Base-by-base conservation (phyloP, 2,888 invertebrate genomes). In the Zootermopsis nevadensis region DNA sequence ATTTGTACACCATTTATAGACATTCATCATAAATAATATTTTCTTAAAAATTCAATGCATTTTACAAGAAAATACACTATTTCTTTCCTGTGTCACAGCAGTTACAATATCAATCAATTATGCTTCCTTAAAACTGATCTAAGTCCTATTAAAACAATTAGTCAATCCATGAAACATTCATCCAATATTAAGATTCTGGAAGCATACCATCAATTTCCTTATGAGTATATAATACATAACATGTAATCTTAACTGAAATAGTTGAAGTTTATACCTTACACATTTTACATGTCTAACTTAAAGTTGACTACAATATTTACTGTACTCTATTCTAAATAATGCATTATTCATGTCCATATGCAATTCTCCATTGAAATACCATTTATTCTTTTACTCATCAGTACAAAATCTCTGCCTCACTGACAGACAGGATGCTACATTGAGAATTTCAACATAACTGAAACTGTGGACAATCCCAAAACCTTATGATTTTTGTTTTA, bases 1-100 rank as follows among this genome's bases (percentile, higher is more conserved):
- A 60, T 60, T 27, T 60, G 60, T 60, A 27, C 60, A n/a, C 12
- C 27, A 60, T 7, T 15, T n/a, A 60, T 6, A 60, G 27, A n/a
- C 60, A 12, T 60, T 27, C 27, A 60, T 60, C 60, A 60, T 60
- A 60, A 60, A 60, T 60, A 60, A 4, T 60, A n/a, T 60, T 60
- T 60, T 12, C 12, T 27, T 60, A 8, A 60, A 60, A 27, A 60
- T 60, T 60, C 2, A 60, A 60, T 27, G 8, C 60, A 60, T 60
- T 60, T 60, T 60, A 48, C 60, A 60, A 60, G 60, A 60, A 60
- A 60, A 60, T n/a, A 60, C 60, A n/a, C n/a, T 2, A 60, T 22
- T 55, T 55, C 12, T 24, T 55, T 55, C 55, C 55, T 24, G 22
- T 60, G n/a, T 60, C 27, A 55, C n/a, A 12, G 10, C 60, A 60